These are phyloP conservation scores for Harpagoxenus sublaevis DNA, from an alignment of 2,888 invertebrate genomes.

Conservation along the genomic window DNA sequence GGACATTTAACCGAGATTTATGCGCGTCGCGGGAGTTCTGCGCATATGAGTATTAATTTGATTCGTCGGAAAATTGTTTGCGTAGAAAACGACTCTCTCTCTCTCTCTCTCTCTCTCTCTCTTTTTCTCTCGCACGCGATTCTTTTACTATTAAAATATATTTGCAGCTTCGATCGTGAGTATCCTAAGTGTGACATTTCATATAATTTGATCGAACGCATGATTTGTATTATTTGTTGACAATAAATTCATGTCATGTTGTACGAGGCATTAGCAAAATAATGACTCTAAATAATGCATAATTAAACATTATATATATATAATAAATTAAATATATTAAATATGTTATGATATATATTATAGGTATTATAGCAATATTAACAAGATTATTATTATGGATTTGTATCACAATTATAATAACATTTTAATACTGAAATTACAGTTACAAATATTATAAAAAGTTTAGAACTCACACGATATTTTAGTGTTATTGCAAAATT, in stretches of 20 bases:
- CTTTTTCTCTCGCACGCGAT: background rate
- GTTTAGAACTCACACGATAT: background rate
- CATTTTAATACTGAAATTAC: background rate
- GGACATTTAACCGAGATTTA: slow-evolving; percentile 50
- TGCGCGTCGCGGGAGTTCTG: slow-evolving; percentile 49
- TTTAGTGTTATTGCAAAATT: background rate
- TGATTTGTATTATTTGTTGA: background rate
- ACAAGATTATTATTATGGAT: background rate
- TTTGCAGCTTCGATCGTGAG: background rate
- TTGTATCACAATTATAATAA: background rate
- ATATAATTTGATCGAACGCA: background rate
- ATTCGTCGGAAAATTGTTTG: slow-evolving; percentile 49
- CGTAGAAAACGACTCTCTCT: slow-evolving; percentile 23
- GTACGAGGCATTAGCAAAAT: background rate
- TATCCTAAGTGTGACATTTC: background rate
- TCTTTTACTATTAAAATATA: slow-evolving; percentile 41
- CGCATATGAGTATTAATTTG: slow-evolving; percentile 40
- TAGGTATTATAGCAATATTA: background rate
- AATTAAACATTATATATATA: background rate
- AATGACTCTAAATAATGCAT: background rate
- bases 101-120: too few species aligned
- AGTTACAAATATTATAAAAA: background rate
- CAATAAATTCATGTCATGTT: background rate
- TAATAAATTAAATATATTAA: background rate
- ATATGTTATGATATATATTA: background rate